These are phyloP conservation scores for Drosophila putrida DNA, from an alignment of 2,888 invertebrate genomes.

Conservation along the genomic window DNA sequence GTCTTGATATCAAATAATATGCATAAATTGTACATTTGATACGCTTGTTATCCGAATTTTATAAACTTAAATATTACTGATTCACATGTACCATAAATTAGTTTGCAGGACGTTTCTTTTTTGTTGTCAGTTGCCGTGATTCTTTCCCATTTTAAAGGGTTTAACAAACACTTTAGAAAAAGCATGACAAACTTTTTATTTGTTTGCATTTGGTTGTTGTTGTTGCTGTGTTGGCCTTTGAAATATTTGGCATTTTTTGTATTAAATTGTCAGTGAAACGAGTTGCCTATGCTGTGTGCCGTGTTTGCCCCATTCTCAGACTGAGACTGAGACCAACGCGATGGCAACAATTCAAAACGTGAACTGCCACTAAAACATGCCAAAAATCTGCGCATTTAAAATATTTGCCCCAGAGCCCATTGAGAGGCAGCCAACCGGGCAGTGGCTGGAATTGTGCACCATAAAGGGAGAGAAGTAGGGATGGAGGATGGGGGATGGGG, in stretches of 20 bases:
- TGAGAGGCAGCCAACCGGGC: slow-evolving; percentile 72
- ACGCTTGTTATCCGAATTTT: slow-evolving; percentile 6
- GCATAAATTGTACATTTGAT: neutral
- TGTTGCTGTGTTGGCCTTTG: slow-evolving; percentile 48
- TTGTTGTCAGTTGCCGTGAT: slow-evolving; percentile 13
- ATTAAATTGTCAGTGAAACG: slow-evolving; percentile 81
- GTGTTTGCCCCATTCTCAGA: slow-evolving; percentile 1
- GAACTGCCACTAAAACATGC: slow-evolving; percentile 81
- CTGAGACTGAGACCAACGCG: slow-evolving; percentile 12
- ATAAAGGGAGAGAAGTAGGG: neutral
- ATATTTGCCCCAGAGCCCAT: slow-evolving; percentile 80
- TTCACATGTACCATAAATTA: slow-evolving; percentile 11
- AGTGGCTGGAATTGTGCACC: slow-evolving; percentile 53
- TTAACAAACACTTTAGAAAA: slow-evolving; percentile 48
- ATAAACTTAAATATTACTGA: neutral
- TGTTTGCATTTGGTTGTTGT: slow-evolving; percentile 18
- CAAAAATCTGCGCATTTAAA: slow-evolving; percentile 80
- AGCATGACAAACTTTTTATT: slow-evolving; percentile 59
- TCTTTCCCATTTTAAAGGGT: slow-evolving; percentile 20
- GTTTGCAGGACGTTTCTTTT: slow-evolving; percentile 6
- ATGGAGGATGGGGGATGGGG: neutral
- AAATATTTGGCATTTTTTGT: slow-evolving; percentile 77
- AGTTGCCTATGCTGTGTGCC: slow-evolving; percentile 31
- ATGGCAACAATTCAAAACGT: slow-evolving; percentile 80
- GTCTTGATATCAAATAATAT: too few species aligned